Evolutionary conservation across 1,140 invertebrate genomes (phyloP), one percentile per base, ranked within the genome.

Genomic region (Aethina tumida): DNA sequence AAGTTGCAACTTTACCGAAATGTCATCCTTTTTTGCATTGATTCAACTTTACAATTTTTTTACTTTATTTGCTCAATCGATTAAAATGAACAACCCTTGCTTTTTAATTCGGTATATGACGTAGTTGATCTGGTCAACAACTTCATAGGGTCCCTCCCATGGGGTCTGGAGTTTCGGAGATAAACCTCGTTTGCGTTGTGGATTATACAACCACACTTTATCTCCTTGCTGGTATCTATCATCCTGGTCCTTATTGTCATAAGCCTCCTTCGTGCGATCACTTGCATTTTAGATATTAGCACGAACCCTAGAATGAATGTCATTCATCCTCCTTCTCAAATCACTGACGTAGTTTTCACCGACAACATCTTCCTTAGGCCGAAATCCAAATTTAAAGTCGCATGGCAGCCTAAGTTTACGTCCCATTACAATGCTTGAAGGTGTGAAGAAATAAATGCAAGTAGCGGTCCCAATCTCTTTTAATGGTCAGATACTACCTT

Each of bases 321-420:
- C 27, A 17, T 33, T 15, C 20, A 36, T 13, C 14, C 14, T 17
- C 15, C 30, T 27, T n/a, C 45, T 14, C 35, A 43, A 15, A 2
- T 35, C 9, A 19, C 7, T 24, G 4, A 41, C 25, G 19, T 33
- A 38, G 17, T 47, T 31, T 19, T 41, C 27, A 14, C 28, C 28
- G 7, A 19, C 33, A 8, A 43, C 5, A 16, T 39, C 24, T 31
- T 43, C 19, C 5, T 20, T 36, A 12, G 40, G 34, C 26, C 4
- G 12, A 17, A 16, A 26, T n/a, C 35, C 21, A 25, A 43, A 43
- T 27, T 26, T 20, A 15, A 45, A 22, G 35, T 41, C 39, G 13
- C 32, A 35, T 4, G 38, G 39, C 12, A 45, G 32, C 2, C 43
- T 14, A 14, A 37, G 13, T 25, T 45, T 27, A 16, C 24, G 14